Evolutionary conservation across 2,113 vertebrate species (phyloP), one percentile per base, ranked within the genome.

Genomic region (Ceyx cyanopectus): DNA sequence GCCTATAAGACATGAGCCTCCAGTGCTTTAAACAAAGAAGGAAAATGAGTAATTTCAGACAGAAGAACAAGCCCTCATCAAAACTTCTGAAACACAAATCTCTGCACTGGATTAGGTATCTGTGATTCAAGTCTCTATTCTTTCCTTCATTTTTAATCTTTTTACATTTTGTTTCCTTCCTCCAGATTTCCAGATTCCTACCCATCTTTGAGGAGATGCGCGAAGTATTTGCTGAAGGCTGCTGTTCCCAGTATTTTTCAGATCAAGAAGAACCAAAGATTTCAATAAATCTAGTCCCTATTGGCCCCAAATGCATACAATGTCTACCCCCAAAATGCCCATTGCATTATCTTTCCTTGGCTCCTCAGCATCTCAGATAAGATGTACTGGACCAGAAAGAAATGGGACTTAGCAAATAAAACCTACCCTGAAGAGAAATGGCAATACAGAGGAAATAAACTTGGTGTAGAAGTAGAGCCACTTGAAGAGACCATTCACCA

Each of bases 1-100:
- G 90, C 89, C 89, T 87, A 85, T 70, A 75, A 85, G 58, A 40
- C 5, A 2, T 14, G 67, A 91, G 62, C 67, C 78, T 50, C 37
- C 87, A 82, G 32, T 0, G 1, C 54, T 62, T 69, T 37, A 32
- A 92, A 95, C 90, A 85, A 92, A 91, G 92, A 30, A 79, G 19
- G n/a, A 80, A 73, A 56, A 75, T 94, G 91, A 96, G 84, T 84
- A 84, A 95, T 92, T 68, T 61, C 87, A 93, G 65, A 89, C 81
- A 95, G 79, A 93, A 94, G 89, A 92, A 85, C 75, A 62, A 95
- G 81, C 57, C 50, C 45, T 72, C 45, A 14, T 67, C 80, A 89
- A 86, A 89, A 89, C 60, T 85, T 90, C 69, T 87, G 84, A 75
- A 81, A 62, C 37, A 60, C 11, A 63, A 23, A 27, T 40, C 61